Evolutionary conservation across 1,140 invertebrate genomes (phyloP), one percentile per base, ranked within the genome.

Genomic region (Meloidogyne chitwoodi): DNA sequence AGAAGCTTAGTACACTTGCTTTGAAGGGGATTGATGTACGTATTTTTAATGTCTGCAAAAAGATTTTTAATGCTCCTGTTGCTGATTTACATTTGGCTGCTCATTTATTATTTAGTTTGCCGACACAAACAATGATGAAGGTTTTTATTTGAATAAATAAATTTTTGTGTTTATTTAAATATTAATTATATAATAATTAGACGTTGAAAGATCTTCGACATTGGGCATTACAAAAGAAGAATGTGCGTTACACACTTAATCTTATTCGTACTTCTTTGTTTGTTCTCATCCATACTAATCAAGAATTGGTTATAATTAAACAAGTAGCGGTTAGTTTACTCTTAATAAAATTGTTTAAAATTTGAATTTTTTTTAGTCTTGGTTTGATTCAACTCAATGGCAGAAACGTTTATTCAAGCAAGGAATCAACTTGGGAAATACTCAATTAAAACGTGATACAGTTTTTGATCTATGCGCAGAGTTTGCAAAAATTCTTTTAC

Each of bases 311-410:
- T 22, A 14, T 62, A 2, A 27, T 77, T 44, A 34, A 66, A 41
- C 62, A 65, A 77, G 24, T 77, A 5, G 74, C 24, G 66, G 73
- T 77, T n/a, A 22, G 71, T 61, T 64, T 6, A 11, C 38, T 16
- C 16, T 14, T 56, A n/a, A 16, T 22, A 26, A 27, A 24, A 14
- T 22, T 12, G 71, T 74, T 14, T 22, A 67, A n/a, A 75, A 70
- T 31, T 38, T 19, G 31, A 38, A 19, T 73, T 48, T 72, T 48
- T 8, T 72, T 48, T 8, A 77, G 76, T 38, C 24, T 38, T 77
- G 70, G 73, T 56, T 78, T 29, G 76, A 77, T n/a, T 31, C 75
- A 22, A 77, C 74, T 68, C 48, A 67, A 62, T 77, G 76, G 76
- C 73, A 77, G 19, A 77, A 77, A 48, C 64, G 73, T 16, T 19